Conservation (phyloP, 2,888 invertebrate species). For the Hemicrepidius hirtus region DNA sequence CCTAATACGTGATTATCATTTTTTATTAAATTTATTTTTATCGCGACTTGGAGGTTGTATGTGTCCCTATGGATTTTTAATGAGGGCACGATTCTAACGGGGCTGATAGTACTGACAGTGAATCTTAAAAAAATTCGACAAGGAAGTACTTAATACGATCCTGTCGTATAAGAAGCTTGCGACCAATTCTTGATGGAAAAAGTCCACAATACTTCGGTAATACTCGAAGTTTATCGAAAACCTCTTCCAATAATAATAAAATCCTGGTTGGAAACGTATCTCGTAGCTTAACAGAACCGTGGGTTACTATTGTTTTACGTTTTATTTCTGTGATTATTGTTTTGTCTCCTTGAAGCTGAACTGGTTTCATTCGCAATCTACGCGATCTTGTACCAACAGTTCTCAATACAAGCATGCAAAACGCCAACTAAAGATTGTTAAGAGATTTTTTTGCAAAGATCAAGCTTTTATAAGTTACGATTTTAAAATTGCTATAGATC, state of each 20-base stretch:
- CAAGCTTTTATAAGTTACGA: too few relatives aligned
- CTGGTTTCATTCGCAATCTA: constrained; percentile 31
- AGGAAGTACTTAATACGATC: too few relatives aligned
- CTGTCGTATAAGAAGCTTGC: too few relatives aligned
- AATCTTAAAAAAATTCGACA: too few relatives aligned
- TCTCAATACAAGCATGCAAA: not conserved
- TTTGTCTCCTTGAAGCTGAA: constrained; percentile 37
- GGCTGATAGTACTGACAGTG: not conserved
- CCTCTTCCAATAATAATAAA: too few relatives aligned
- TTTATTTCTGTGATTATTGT: constrained; percentile 29
- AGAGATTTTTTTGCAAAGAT: too few relatives aligned
- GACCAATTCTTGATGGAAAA: too few relatives aligned
- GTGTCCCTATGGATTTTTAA: constrained; percentile 19
- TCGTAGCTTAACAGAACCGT: constrained; percentile 12
- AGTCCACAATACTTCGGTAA: too few relatives aligned
- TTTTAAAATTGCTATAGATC: too few relatives aligned
- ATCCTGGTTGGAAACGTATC: constrained; percentile 6
- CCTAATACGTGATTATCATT: constrained; percentile 61
- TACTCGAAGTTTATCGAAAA: too few relatives aligned
- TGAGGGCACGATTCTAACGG: constrained; percentile 33
- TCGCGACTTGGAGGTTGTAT: not conserved
- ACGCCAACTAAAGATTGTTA: too few relatives aligned
- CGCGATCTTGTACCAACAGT: constrained; percentile 1
- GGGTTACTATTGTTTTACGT: constrained; percentile 8
- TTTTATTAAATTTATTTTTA: constrained; percentile 47